Conservation (phyloP, 2,888 invertebrate genomes). For the Pollenia griseotomentosa region DNA sequence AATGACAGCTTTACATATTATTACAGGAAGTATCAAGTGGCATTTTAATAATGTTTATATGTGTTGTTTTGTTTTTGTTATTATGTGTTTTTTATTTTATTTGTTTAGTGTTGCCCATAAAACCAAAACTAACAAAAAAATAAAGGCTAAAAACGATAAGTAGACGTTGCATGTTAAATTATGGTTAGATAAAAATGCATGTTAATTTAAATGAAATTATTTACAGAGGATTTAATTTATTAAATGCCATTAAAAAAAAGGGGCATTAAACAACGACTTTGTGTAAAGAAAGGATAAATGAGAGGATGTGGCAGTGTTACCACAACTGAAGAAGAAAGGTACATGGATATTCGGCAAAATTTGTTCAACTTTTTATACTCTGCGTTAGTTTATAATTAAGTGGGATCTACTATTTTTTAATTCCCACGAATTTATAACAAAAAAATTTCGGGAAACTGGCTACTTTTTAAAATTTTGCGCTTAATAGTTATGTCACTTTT, state of each 20-base stretch:
- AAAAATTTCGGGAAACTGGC: no score
- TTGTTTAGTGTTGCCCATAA: slow-evolving; percentile 21
- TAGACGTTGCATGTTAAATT: slow-evolving; percentile 29
- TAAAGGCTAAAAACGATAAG: background rate
- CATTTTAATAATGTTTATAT: slow-evolving; percentile 41
- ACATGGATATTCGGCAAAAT: no score
- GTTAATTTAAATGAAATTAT: slow-evolving; percentile 20
- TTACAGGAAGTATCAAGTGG: slow-evolving; percentile 54
- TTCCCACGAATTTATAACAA: no score
- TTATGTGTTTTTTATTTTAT: background rate
- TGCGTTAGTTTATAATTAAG: no score
- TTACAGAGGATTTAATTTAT: background rate
- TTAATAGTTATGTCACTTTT: no score
- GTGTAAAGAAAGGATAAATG: slow-evolving; percentile 10
- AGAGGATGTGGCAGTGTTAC: background rate
- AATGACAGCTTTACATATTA: slow-evolving; percentile 46
- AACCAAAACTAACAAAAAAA: slow-evolving; percentile 38
- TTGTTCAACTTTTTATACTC: no score
- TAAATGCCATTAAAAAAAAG: background rate
- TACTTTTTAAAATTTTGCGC: no score
- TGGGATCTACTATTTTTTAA: no score
- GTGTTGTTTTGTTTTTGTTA: background rate
- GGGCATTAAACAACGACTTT: background rate
- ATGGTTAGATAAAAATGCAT: slow-evolving; percentile 21
- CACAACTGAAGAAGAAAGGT: no score